Evolutionary conservation across 2,797 vertebrate species (phyloP).

Genomic region (Dallia pectoralis): DNA sequence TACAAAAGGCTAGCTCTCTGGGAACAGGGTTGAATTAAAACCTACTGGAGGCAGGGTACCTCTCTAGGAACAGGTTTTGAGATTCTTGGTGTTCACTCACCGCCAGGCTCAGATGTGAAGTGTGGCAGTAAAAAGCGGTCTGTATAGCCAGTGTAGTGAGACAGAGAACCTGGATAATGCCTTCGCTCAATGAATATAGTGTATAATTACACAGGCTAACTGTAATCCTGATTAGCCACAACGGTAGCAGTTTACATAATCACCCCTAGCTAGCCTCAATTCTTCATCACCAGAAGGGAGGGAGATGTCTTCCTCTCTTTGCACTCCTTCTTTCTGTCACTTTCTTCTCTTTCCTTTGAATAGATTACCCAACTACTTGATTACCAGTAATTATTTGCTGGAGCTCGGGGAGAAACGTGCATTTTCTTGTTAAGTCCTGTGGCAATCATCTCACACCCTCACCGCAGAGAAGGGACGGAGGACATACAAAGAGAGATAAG

Average conservation of each 20-base stretch:
- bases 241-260: conserved; percentile 69
- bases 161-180: conserved; percentile 60
- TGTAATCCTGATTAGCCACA: conserved; percentile 72
- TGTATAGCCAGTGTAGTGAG: conserved; percentile 19
- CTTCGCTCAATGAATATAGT: conserved; percentile 58
- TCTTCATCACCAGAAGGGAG: conserved; percentile 57
- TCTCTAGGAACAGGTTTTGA: not conserved
- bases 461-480: not conserved
- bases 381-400: conserved; percentile 55
- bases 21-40: too few species aligned
- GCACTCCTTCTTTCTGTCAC: not conserved
- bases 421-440: not conserved
- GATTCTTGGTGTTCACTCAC: too few species aligned
- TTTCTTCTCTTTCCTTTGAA: conserved; percentile 40
- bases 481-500: not conserved
- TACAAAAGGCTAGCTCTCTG: too few species aligned
- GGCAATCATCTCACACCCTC: not conserved
- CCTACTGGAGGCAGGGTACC: too few species aligned
- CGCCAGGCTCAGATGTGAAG: not conserved
- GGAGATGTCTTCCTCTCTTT: conserved; percentile 17
- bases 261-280: conserved; percentile 54
- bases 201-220: conserved; percentile 71
- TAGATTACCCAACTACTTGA: conserved; percentile 46
- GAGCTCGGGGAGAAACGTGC: conserved; percentile 16
- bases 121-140: not conserved